Conservation (phyloP, 2,888 invertebrate species). For the Apotomis capreana region DNA sequence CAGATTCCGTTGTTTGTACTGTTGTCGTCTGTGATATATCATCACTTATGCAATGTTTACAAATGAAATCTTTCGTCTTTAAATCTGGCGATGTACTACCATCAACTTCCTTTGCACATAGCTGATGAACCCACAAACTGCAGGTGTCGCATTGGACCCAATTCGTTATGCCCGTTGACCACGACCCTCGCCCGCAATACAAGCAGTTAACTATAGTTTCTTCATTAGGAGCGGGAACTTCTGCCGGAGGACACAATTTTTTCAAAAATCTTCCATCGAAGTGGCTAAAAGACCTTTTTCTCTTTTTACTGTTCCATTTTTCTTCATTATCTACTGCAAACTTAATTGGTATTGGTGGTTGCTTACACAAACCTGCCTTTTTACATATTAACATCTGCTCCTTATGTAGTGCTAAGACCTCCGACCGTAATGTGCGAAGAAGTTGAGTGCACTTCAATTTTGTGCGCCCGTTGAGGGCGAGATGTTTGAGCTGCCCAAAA, state of each 20-base stretch:
- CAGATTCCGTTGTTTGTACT: too few relatives aligned
- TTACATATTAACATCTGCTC: not conserved
- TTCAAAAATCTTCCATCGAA: conserved; percentile 7
- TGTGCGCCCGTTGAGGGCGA: not conserved
- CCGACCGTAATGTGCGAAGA: not conserved
- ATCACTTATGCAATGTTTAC: not conserved
- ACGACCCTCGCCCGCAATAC: conserved; percentile 5
- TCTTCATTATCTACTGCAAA: not conserved
- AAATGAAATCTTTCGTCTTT: not conserved
- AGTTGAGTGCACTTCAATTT: conserved; percentile 7
- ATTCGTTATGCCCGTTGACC: not conserved
- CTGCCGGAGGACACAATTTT: conserved; percentile 3
- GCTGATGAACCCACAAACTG: conserved; percentile 10
- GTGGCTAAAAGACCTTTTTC: not conserved
- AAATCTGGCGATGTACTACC: conserved; percentile 9
- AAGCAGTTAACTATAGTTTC: conserved; percentile 7
- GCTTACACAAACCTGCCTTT: not conserved
- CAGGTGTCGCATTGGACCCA: conserved; percentile 15
- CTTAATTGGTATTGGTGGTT: not conserved
- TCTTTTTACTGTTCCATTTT: not conserved
- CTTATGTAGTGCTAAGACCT: not conserved
- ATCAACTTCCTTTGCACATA: conserved; percentile 8
- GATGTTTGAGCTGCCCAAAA: conserved; percentile 4
- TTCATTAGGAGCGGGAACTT: not conserved
- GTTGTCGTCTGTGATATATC: too few relatives aligned